Evolutionary conservation across 2,888 invertebrate species (phyloP), one percentile per base, ranked within the genome.

Genomic region (Pteria penguin): DNA sequence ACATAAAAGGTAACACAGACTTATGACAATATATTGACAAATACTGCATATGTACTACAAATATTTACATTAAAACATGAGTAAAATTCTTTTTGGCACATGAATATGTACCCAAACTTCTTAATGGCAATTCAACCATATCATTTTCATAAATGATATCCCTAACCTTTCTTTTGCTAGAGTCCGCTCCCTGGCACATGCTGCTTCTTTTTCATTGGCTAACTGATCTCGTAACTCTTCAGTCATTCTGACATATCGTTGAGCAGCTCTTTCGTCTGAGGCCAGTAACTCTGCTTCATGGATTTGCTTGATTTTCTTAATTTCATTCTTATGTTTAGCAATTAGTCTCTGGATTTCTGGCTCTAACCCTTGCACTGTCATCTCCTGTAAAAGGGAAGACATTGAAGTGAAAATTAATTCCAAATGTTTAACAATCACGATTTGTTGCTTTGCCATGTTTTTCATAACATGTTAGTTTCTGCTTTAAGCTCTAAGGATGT

Each of bases 291-390:
- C 92, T 14, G 91, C 91, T 76, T 92, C 92, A 72, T 92, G 92
- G 22, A 90, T 87, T 55, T 90, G 88, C 78, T 92, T 92, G 29
- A 92, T 77, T 76, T 91, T 90, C 81, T 90, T 91, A 29, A 92
- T 72, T 78, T 92, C 92, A 27, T 86, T 82, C 81, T 92, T 92
- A 82, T 92, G 92, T 76, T 92, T 91, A 3, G 90, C 91, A 4
- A 92, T 92, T 72, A 92, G 84, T n/a, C 91, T 81, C 79, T 92
- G 92, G 61, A 92, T 92, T 79, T 92, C 92, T 58, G 92, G 92
- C 79, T 92, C 92, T 66, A 92, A 77, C 22, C 92, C 92, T 78
- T 92, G 92, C 61, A 92, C 92, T 29, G 92, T 92, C 91, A 92
- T 91, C 79, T 92, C 92, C 92, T 92, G 79, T 8, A 4, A 66